phyloP scores from a whole-genome alignment of 2,113 vertebrate genomes.

The Crotalus horridus region DNA sequence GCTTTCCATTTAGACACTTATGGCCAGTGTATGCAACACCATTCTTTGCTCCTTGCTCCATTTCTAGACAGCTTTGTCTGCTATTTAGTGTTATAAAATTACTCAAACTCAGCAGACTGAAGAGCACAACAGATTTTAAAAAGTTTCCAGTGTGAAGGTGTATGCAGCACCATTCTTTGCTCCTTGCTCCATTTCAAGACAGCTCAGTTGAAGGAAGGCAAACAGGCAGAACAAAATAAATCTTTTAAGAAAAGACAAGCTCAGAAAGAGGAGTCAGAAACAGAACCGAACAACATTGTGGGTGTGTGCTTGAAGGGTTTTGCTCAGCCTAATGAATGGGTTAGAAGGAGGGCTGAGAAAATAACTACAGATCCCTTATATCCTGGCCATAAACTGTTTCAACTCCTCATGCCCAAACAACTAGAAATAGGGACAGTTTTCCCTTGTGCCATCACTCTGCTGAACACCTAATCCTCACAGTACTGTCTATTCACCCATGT shows the following conservation, averaged over 20 bases:
- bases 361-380: too few relatives aligned
- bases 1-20: not conserved
- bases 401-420: too few relatives aligned
- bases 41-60: not conserved
- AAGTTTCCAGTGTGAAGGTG: not conserved
- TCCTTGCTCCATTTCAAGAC: too few relatives aligned
- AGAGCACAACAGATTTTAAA: not conserved
- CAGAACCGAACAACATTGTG: not conserved
- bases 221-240: not conserved
- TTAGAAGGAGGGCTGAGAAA: too few relatives aligned
- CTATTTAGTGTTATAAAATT: not conserved
- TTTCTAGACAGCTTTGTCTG: not conserved
- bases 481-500: too few relatives aligned
- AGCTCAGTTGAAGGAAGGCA: not conserved
- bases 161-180: too few relatives aligned
- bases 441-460: too few relatives aligned
- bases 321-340: not conserved
- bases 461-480: too few relatives aligned
- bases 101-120: not conserved
- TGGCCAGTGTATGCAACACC: not conserved
- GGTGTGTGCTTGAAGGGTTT: not conserved
- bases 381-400: too few relatives aligned
- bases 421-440: too few relatives aligned
- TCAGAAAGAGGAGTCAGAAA: not conserved
- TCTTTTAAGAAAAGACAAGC: not conserved